phyloP scores from a whole-genome alignment of 2,888 invertebrate species.

The Electrophaes corylata region DNA sequence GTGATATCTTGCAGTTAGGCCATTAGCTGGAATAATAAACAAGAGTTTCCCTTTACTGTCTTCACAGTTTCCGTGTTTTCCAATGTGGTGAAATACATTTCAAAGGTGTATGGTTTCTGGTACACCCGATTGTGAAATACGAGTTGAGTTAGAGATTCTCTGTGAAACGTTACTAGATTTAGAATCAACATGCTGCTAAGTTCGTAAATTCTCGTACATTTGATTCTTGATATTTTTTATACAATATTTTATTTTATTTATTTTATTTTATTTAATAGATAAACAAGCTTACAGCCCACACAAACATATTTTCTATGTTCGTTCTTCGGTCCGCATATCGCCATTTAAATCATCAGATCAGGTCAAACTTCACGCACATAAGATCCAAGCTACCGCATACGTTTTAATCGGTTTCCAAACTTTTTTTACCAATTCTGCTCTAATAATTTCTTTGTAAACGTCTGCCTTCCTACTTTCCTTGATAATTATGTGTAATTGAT shows the following conservation, averaged over 20 bases:
- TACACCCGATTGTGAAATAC: constrained; percentile 8
- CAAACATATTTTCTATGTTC: background rate
- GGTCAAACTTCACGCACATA: constrained; percentile 20
- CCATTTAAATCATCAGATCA: constrained; percentile 12
- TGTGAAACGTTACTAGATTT: background rate
- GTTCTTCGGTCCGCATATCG: background rate
- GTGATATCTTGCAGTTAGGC: constrained; percentile 19
- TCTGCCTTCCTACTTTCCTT: constrained; percentile 28
- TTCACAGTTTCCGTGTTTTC: constrained; percentile 16
- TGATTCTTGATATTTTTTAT: background rate
- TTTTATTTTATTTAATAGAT: too few species aligned
- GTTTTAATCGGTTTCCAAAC: constrained; percentile 35
- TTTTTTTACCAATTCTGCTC: constrained; percentile 35
- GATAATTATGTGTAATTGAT: constrained; percentile 29
- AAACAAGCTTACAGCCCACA: too few species aligned
- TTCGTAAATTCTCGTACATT: background rate
- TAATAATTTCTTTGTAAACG: constrained; percentile 29
- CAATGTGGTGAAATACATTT: constrained; percentile 18
- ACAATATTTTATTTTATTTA: too few species aligned
- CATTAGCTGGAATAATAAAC: constrained; percentile 27
- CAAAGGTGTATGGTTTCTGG: constrained; percentile 15
- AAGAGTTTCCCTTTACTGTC: constrained; percentile 9
- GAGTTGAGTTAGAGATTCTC: background rate
- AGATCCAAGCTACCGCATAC: constrained; percentile 23
- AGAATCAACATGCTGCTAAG: background rate